phyloP scores from a whole-genome alignment of 2,797 vertebrate species.

The Enoplosus armatus region DNA sequence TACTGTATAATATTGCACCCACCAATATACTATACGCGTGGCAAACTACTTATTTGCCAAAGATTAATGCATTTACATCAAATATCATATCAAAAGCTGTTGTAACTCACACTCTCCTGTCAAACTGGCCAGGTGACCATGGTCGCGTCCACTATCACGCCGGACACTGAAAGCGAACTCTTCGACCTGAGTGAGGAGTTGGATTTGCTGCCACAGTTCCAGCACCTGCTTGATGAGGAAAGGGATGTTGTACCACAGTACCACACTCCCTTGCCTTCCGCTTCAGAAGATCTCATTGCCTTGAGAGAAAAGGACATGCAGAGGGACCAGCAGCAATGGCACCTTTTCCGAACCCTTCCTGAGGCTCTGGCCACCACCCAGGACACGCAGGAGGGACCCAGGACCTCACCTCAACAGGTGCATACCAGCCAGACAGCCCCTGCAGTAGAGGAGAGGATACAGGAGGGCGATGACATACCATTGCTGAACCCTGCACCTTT shows the following conservation, averaged over 20 bases:
- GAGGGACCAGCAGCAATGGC: conserved; percentile 33
- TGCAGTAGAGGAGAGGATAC: background rate
- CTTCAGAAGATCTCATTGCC: conserved; percentile 29
- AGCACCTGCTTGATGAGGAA: conserved; percentile 37
- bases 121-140: conserved; percentile 56
- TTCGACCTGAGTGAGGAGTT: conserved; percentile 56
- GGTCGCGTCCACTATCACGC: background rate
- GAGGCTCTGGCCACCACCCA: background rate
- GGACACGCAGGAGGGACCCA: conserved; percentile 18
- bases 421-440: background rate
- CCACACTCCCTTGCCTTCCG: background rate
- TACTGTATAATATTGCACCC: background rate
- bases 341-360: background rate
- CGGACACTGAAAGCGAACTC: conserved; percentile 45
- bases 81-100: background rate
- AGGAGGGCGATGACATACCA: background rate
- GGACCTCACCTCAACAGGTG: conserved; percentile 13
- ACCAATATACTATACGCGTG: background rate
- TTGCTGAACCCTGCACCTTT: conserved; percentile 20
- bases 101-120: background rate
- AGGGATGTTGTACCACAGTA: background rate
- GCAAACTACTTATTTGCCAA: background rate
- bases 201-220: conserved; percentile 28
- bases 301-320: conserved; percentile 7
- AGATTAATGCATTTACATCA: background rate